These are phyloP conservation scores for Tenualosa ilisha DNA, from an alignment of 2,797 vertebrate species.

Conservation along the genomic window DNA sequence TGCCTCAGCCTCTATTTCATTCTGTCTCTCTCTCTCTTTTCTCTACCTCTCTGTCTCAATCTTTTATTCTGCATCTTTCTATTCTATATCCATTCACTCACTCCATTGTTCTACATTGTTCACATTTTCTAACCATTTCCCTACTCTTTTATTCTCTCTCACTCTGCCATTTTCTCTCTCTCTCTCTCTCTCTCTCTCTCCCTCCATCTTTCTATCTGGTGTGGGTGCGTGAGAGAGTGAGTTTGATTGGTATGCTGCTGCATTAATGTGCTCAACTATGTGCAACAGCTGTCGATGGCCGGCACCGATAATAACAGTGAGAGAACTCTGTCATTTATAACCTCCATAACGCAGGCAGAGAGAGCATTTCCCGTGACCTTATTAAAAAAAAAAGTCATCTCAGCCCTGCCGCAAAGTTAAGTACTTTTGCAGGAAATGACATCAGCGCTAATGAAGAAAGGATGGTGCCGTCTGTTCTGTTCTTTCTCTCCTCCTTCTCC, in stretches of 20 bases:
- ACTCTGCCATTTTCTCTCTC: not conserved
- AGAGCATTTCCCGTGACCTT: conserved; percentile 43
- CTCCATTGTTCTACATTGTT: not conserved
- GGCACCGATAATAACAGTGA: conserved; percentile 44
- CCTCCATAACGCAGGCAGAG: conserved; percentile 36
- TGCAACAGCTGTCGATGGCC: conserved; percentile 33
- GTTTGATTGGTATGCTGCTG: not conserved
- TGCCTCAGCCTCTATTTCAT: conserved; percentile 37
- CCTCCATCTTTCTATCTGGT: not conserved
- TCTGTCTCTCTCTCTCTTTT: conserved; percentile 3
- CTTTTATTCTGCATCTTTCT: conserved; percentile 4
- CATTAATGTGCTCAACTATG: conserved; percentile 10
- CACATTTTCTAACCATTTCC: conserved; percentile 21
- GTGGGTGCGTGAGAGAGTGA: not conserved
- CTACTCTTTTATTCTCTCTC: not conserved
- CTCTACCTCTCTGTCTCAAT: not conserved
- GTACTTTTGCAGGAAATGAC: conserved; percentile 22
- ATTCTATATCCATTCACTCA: not conserved
- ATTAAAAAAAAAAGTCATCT: conserved; percentile 38
- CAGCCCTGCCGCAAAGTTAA: conserved; percentile 11
- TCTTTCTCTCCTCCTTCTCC: not conserved
- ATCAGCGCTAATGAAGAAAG: conserved; percentile 16
- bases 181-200: not conserved
- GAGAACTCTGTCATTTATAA: conserved; percentile 42
- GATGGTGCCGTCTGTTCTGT: conserved; percentile 1